These are phyloP conservation scores for Pyrocephalus nanus DNA, from an alignment of 2,797 vertebrate genomes.

Conservation along the genomic window DNA sequence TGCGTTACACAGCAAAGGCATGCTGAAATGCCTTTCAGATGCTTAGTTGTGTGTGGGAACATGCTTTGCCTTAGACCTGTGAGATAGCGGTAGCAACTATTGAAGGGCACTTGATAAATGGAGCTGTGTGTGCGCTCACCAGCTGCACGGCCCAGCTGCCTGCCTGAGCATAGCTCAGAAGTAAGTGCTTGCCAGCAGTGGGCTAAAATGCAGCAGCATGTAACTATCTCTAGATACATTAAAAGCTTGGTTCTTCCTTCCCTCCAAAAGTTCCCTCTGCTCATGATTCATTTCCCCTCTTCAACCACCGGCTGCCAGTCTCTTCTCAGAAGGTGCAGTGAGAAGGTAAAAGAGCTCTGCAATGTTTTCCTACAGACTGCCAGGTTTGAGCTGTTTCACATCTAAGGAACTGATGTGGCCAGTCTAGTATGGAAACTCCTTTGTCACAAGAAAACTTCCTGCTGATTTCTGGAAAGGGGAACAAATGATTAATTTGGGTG, in stretches of 20 bases:
- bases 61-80: background rate
- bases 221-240: background rate
- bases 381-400: background rate
- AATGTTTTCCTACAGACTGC: background rate
- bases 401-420: background rate
- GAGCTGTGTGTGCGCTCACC: background rate
- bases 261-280: background rate
- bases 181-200: background rate
- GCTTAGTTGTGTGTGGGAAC: background rate
- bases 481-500: background rate
- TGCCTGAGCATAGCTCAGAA: background rate
- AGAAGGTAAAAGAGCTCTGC: background rate
- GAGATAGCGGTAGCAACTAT: background rate
- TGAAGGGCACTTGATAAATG: background rate
- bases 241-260: background rate
- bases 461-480: constrained; percentile 1
- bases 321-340: background rate
- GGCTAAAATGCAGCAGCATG: background rate
- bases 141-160: background rate
- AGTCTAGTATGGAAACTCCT: background rate
- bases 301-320: background rate
- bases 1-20: background rate
- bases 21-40: background rate
- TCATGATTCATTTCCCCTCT: background rate
- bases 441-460: background rate